Evolutionary conservation across 2,888 invertebrate species (phyloP), one percentile per base, ranked within the genome.

Genomic region (Synanthedon vespiformis): DNA sequence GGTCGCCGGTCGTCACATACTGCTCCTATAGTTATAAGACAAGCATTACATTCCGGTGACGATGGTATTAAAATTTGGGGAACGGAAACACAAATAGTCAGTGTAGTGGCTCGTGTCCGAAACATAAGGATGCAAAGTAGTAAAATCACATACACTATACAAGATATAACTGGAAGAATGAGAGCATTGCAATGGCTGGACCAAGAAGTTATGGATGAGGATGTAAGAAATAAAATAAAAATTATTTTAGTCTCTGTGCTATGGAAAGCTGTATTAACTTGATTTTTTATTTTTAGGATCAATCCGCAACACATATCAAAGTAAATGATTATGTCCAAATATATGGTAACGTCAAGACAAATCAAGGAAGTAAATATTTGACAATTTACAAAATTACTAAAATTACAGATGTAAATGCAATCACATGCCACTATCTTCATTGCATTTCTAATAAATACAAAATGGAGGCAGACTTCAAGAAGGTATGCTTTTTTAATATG

Each of bases 61-160:
- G 88, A 88, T 58, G 88, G 88, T 52, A 63, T 88, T 0, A 87
- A 83, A 64, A 86, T 88, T 63, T 88, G 88, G 87, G 88, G 88
- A 27, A 84, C 84, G 13, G 88, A 88, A 56, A 77, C 88, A 51
- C 87, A 87, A 65, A 87, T 88, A 54, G 80, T 85, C 0, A 78
- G 72, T 4, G 63, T 88, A 56, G 77, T 88, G 8, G 88, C 85
- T 22, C 67, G 85, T 51, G 64, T 88, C 1, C 68, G 74, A 48
- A 87, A 84, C 55, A 86, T 88, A 44, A 68, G 79, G 48, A 72
- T 86, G 62, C 88, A 88, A 56, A 88, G 88, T 60, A 85, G 84
- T 1, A 88, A 88, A 68, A 87, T 88, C 18, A 86, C 85, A 47
- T 88, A 88, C 54, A 88, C 84, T 48, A 80, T 88, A 57, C 86